Conservation (phyloP, 2,113 vertebrate species). For the Manacus vitellinus region DNA sequence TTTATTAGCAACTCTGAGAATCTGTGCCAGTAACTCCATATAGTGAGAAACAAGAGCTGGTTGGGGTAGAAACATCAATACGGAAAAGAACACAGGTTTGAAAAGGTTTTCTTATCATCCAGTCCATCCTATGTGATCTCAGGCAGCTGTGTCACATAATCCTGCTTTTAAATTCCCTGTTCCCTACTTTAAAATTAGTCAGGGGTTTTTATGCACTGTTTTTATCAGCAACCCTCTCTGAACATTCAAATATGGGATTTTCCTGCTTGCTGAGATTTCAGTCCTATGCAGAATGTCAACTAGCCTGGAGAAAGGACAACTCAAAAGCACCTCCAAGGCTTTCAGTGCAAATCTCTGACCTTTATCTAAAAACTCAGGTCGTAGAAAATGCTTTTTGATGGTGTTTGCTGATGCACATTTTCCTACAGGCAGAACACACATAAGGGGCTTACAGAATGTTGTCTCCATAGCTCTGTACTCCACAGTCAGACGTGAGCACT, state of each 20-base stretch:
- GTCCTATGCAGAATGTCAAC: background rate
- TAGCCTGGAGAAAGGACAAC: background rate
- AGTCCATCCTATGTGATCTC: background rate
- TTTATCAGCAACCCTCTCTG: background rate
- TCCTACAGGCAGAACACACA: background rate
- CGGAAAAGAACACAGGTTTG: background rate
- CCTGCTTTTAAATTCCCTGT: background rate
- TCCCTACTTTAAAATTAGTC: background rate
- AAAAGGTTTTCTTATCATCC: background rate
- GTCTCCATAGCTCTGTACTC: background rate
- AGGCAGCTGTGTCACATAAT: background rate
- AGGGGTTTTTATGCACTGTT: background rate
- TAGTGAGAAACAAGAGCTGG: background rate
- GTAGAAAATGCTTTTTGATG: background rate
- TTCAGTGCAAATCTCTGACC: slow-evolving; percentile 23
- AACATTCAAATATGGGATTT: background rate
- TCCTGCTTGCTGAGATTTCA: slow-evolving; percentile 5
- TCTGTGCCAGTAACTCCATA: background rate
- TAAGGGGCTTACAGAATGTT: background rate
- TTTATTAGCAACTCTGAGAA: background rate
- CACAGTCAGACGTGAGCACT: fast-evolving
- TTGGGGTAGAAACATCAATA: background rate
- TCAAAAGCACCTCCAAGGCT: background rate
- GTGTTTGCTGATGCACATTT: background rate
- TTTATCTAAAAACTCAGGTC: slow-evolving; percentile 16